A percentile compares a stretch with the other conserved stretches of the same genome.
phyloP scores from a whole-genome alignment of 2,113 vertebrate genomes.

The Leuciscus idus region DNA sequence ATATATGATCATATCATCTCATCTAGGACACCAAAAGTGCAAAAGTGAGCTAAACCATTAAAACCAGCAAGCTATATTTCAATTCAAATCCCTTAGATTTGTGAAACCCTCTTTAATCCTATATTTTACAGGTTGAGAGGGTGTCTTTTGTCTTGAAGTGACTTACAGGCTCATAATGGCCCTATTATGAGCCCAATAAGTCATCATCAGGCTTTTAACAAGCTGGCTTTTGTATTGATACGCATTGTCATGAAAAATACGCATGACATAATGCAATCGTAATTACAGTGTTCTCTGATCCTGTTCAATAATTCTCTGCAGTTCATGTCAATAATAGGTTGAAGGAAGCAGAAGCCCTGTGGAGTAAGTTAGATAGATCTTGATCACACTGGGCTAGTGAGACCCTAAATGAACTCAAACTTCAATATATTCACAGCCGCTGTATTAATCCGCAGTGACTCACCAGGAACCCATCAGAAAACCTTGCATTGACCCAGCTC shows the following conservation, averaged over 20 bases:
- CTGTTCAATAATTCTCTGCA: slow-evolving; percentile 60
- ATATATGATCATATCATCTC: not conserved
- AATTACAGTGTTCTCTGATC: slow-evolving; percentile 56
- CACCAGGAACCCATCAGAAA: slow-evolving; percentile 25
- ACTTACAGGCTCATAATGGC: slow-evolving; percentile 4
- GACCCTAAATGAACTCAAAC: slow-evolving; percentile 34
- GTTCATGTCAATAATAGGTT: slow-evolving; percentile 30
- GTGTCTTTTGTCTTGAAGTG: not conserved
- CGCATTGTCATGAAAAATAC: slow-evolving; percentile 48
- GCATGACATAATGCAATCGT: slow-evolving; percentile 28
- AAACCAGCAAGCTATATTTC: not conserved
- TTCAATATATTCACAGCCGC: slow-evolving; percentile 45
- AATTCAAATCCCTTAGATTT: slow-evolving; percentile 17
- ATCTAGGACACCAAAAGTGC: not conserved
- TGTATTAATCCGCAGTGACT: slow-evolving; percentile 51
- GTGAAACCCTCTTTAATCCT: slow-evolving; percentile 26
- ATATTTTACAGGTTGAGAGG: slow-evolving; percentile 2
- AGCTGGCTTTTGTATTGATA: slow-evolving; percentile 23
- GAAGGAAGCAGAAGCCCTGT: slow-evolving; percentile 30
- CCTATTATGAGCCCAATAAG: not conserved
- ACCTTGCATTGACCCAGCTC: slow-evolving; percentile 25
- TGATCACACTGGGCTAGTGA: slow-evolving; percentile 41
- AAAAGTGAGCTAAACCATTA: slow-evolving; percentile 6
- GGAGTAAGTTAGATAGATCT: slow-evolving; percentile 36
- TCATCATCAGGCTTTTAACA: slow-evolving; percentile 24